Evolutionary conservation across 2,797 vertebrate species (phyloP).

Genomic region (Tokudaia tokunoshimensis): DNA sequence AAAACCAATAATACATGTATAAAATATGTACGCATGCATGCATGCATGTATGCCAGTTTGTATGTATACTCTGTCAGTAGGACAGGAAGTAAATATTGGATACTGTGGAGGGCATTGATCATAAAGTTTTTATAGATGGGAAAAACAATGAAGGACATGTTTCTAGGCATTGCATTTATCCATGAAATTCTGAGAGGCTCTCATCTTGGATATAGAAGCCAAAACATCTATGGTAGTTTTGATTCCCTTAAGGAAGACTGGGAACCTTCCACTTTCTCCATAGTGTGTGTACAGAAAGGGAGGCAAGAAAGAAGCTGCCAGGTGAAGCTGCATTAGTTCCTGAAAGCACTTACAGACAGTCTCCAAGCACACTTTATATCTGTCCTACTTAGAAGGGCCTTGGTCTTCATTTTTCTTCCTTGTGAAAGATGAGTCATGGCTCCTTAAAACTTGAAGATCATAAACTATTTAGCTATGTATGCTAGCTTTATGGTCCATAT

Average conservation of each 20-base stretch:
- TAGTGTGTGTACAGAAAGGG: neutral
- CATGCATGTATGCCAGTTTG: neutral
- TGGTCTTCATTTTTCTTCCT: neutral
- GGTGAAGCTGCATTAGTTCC: fast-evolving
- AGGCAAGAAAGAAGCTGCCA: neutral
- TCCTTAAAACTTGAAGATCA: neutral
- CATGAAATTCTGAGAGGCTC: neutral
- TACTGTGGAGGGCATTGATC: neutral
- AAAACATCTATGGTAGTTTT: neutral
- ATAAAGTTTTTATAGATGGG: neutral
- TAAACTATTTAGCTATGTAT: neutral
- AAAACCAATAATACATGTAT: neutral
- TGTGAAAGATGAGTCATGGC: neutral
- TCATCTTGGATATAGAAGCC: neutral
- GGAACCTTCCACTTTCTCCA: neutral
- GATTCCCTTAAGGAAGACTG: neutral
- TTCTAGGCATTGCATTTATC: neutral
- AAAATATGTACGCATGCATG: neutral
- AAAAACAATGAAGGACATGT: neutral
- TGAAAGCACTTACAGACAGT: neutral
- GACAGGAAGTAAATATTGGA: neutral
- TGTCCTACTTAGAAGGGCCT: neutral
- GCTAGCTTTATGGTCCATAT: neutral
- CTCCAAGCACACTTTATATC: neutral
- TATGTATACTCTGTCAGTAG: neutral